Base-by-base conservation (phyloP, 1,140 invertebrate genomes). In the Trigoniulus corallinus region DNA sequence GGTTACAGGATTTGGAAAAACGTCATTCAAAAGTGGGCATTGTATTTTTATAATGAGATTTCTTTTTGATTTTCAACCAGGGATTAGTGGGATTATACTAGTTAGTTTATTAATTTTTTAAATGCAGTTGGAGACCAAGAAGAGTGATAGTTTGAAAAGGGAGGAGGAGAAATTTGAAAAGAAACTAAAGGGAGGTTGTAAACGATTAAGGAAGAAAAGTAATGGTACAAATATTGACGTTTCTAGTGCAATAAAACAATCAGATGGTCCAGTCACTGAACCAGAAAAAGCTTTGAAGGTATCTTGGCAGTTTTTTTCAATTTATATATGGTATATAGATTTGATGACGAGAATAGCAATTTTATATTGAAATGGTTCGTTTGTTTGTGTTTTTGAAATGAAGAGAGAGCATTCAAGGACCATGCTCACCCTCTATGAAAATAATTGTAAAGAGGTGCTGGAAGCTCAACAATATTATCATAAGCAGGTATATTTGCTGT, bases 391-490 rank as follows among this genome's bases (percentile, higher is more conserved):
- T 13, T 13, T 39, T 51, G 69, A 67, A 53, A 55, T 71, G 48
- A 62, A 66, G 48, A 56, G 77, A 54, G 79, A 74, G 56, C 79
- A 83, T 53, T 79, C 79, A 15, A 78, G 83, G 53, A 70, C 75
- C 18, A 64, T 81, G 57, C 64, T 84, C 15, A 69, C 73, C 0
- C 69, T 82, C 18, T 75, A 73, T 57, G 74, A 75, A 25, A 82
- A 85, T 46, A 82, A 85, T 44, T 74, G 79, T 1, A 65, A 74
- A 27, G 75, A 79, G 45, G 88, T 92, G 65, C 73, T 79, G 21
- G 84, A 88, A 55, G 62, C 91, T 26, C 75, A 81, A 39, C 76
- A 88, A 62, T 84, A 85, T 59, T 91, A 91, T 63, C 82, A 89
- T 61, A 83, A 88, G 52, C 71, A 74, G 54, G 72, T 74, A 53